These are phyloP conservation scores for Pagrus major DNA, from an alignment of 2,113 vertebrate species.

Conservation along the genomic window DNA sequence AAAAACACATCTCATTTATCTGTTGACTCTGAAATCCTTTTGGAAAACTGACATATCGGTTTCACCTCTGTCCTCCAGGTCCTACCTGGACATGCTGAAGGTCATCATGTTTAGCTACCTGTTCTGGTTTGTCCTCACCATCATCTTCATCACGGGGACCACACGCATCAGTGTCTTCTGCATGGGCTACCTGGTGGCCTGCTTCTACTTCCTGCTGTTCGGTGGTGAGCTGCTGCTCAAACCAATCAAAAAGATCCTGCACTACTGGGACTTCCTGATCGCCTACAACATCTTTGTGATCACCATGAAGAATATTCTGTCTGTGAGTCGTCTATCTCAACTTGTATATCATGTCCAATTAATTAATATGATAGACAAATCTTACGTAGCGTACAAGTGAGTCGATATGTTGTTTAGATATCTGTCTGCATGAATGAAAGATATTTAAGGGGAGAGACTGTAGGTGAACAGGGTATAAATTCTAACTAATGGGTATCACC, in stretches of 20 bases:
- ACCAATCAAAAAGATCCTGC: slow-evolving; percentile 95
- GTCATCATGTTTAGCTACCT: slow-evolving; percentile 98
- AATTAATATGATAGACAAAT: background rate
- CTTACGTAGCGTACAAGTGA: no score
- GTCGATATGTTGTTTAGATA: background rate
- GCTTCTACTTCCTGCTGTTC: slow-evolving; percentile 99
- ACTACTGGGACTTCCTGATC: slow-evolving; percentile 98
- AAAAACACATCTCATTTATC: no score
- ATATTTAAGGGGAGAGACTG: no score
- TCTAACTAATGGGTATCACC: no score
- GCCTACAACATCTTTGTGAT: slow-evolving; percentile 99
- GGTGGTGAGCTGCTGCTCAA: slow-evolving; percentile 95
- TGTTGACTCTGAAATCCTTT: background rate
- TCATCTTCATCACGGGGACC: slow-evolving; percentile 99
- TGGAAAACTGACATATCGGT: background rate
- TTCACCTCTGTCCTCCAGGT: slow-evolving; percentile 80
- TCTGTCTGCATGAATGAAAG: background rate
- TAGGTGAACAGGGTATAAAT: no score
- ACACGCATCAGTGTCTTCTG: slow-evolving; percentile 98
- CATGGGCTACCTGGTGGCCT: slow-evolving; percentile 98
- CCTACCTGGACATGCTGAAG: slow-evolving; percentile 98
- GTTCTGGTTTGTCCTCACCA: slow-evolving; percentile 99
- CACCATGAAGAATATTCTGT: slow-evolving; percentile 98
- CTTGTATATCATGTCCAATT: background rate
- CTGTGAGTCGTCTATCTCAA: slow-evolving; percentile 80